Base-by-base conservation (phyloP, 2,797 vertebrate species). In the Galagoides demidoff region DNA sequence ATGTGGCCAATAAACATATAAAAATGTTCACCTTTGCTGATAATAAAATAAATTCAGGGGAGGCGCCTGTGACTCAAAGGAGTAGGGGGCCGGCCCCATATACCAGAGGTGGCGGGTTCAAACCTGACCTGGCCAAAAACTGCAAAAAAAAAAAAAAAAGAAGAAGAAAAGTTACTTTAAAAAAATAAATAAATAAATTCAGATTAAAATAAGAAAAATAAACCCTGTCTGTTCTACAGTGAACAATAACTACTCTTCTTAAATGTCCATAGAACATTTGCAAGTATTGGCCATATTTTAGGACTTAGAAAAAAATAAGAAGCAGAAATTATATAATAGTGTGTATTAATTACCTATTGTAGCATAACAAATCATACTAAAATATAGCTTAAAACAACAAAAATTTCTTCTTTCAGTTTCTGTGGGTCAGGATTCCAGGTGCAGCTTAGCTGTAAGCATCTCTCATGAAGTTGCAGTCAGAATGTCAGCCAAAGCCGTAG, bases 191-290 rank as follows among this genome's bases (percentile, higher is more conserved):
- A 78, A 45, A 83, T 49, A 34, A 59, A 61, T 79, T 94, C 22
- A n/a, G 76, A 68, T 57, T 34, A 20, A 91, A 87, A 66, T 19
- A 31, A 25, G 49, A 52, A 52, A 29, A 52, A 29, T 59, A 25
- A 13, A 64, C 45, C 61, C 27, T 3, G 61, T 83, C 71, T 71
- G 14, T 4, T 64, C 12, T 63, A 76, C 22, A 64, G 31, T 88
- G 16, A 63, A 87, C 88, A 91, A 79, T 39, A 43, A 52, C 73
- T 92, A 31, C 78, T 73, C 20, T 92, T 92, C 31, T 83, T 91
- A 85, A 83, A 31, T 83, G 45, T 83, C 73, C n/a, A 34, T 43
- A 52, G 39, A 27, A 92, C n/a, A 79, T 85, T 84, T 70, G 49
- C 16, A 74, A 74, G 59, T 43, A n/a, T 23, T 70, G n/a, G 25